Conservation (phyloP, 2,888 invertebrate genomes). For the Seira ritae region DNA sequence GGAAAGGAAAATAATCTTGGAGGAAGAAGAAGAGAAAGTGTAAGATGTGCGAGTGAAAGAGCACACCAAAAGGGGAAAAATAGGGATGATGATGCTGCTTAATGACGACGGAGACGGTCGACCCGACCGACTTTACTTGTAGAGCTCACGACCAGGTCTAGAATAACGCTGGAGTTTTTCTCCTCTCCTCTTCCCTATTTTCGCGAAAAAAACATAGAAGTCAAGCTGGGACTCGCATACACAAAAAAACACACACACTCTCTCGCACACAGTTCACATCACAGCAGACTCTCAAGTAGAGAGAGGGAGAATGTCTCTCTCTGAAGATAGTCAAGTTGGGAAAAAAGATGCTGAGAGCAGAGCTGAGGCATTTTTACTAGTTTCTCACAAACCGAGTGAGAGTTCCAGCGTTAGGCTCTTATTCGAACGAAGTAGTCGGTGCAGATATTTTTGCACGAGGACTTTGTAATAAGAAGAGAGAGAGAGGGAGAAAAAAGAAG, state of each 20-base stretch:
- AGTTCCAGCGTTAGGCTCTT: background rate
- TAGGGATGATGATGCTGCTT: constrained; percentile 55
- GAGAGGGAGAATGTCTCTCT: constrained; percentile 23
- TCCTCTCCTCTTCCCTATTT: background rate
- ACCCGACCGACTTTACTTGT: constrained; percentile 64
- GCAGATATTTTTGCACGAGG: constrained; percentile 12
- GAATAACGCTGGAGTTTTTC: constrained; percentile 19
- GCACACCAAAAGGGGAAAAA: constrained; percentile 49
- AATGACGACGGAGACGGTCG: constrained; percentile 62
- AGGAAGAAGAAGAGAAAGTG: constrained; percentile 9
- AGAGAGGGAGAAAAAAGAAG: constrained; percentile 31
- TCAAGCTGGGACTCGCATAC: constrained; percentile 1
- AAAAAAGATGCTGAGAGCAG: background rate
- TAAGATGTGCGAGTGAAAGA: constrained; percentile 37
- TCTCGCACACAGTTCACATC: constrained; percentile 14
- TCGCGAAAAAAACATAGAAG: constrained; percentile 13
- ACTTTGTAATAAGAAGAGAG: constrained; percentile 17
- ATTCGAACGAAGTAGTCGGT: background rate
- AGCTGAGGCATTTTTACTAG: constrained; percentile 6
- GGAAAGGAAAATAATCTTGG: background rate
- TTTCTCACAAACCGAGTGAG: constrained; percentile 9
- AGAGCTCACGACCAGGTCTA: constrained; percentile 60
- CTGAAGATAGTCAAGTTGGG: constrained; percentile 13
- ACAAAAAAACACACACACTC: background rate
- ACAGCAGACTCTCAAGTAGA: constrained; percentile 11